Evolutionary conservation across 2,888 invertebrate genomes (phyloP).

Genomic region (Dicranocentrus wangi): DNA sequence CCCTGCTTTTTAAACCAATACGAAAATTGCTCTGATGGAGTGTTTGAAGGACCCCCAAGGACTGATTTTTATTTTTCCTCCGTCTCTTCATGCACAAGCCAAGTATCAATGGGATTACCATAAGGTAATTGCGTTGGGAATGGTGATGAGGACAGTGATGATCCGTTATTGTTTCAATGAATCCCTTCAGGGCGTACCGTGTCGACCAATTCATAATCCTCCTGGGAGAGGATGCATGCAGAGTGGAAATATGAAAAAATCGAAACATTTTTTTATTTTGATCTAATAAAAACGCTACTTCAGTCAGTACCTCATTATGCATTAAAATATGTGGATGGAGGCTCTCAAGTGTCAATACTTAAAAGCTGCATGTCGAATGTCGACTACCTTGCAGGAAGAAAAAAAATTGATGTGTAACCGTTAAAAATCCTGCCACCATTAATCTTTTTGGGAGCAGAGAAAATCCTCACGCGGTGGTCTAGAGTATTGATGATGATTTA

Average conservation of each 20-base stretch:
- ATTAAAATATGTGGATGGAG: not conserved
- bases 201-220: slow-evolving; percentile 22
- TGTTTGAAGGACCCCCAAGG: slow-evolving; percentile 57
- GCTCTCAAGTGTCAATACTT: not conserved
- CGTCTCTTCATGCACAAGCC: slow-evolving; percentile 35
- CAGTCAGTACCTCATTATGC: not conserved
- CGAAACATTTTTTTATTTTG: slow-evolving; percentile 36
- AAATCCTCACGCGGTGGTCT: slow-evolving; percentile 32
- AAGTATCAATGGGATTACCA: slow-evolving; percentile 41
- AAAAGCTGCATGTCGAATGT: no score
- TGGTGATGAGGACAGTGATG: slow-evolving; percentile 17
- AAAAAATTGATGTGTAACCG: no score
- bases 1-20: slow-evolving; percentile 11
- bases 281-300: slow-evolving; percentile 42
- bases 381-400: not conserved
- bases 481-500: slow-evolving; percentile 31
- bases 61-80: slow-evolving; percentile 13
- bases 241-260: slow-evolving; percentile 40
- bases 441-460: slow-evolving; percentile 17
- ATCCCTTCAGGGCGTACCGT: slow-evolving; percentile 44
- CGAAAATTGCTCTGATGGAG: slow-evolving; percentile 7
- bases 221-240: slow-evolving; percentile 39
- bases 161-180: slow-evolving; percentile 53
- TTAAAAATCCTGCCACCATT: slow-evolving; percentile 3
- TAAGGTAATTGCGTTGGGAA: slow-evolving; percentile 45